phyloP scores from a whole-genome alignment of 1,140 invertebrate species.

The Papilio glaucus region DNA sequence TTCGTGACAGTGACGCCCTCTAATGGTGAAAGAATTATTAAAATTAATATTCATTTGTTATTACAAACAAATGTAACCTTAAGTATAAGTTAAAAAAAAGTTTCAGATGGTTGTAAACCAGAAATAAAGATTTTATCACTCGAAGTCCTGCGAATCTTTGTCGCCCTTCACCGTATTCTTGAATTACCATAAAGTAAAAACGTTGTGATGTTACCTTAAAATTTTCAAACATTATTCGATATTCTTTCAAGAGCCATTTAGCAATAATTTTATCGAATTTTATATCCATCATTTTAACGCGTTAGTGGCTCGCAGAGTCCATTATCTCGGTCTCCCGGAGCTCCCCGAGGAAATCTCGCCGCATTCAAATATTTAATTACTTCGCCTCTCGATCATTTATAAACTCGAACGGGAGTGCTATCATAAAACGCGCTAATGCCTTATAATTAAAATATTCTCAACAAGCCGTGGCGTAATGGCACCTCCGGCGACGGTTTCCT shows the following conservation, averaged over 20 bases:
- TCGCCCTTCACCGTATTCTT: not conserved
- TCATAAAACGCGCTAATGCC: constrained; percentile 83
- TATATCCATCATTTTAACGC: constrained; percentile 79
- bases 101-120: too few species aligned
- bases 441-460: constrained; percentile 85
- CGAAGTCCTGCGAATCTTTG: not conserved
- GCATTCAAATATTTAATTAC: constrained; percentile 84
- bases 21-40: too few species aligned
- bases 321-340: constrained; percentile 68
- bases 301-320: constrained; percentile 61
- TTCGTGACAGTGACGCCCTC: too few species aligned
- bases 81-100: too few species aligned
- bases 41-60: too few species aligned
- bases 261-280: constrained; percentile 81
- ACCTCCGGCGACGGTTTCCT: constrained; percentile 79
- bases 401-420: constrained; percentile 79
- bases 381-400: constrained; percentile 80
- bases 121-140: not conserved
- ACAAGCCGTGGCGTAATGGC: constrained; percentile 84
- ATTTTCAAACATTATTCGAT: constrained; percentile 46
- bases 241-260: constrained; percentile 77
- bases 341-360: constrained; percentile 81
- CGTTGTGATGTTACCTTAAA: not conserved
- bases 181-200: constrained; percentile 33
- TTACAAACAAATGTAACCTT: too few species aligned